Evolutionary conservation across 2,888 invertebrate species (phyloP), one percentile per base, ranked within the genome.

Genomic region (Drosophila nr. perissopoda): DNA sequence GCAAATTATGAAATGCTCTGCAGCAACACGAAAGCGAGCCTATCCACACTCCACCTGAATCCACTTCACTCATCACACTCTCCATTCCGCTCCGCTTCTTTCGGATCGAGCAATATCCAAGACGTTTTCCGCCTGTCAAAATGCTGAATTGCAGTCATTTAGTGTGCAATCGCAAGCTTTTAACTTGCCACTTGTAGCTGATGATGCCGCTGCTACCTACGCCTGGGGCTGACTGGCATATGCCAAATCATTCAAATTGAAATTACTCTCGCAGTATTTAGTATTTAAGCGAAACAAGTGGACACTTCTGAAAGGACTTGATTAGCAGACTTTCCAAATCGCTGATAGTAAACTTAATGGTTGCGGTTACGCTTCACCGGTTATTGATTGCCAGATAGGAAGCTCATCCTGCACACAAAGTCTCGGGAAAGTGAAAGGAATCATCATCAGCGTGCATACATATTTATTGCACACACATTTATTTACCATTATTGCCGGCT

Each of bases 371-470:
- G 58, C 7, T n/a, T 64, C 18, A 56, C 57, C 52, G 36, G 40
- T 6, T 77, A 53, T 51, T 74, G 63, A 74, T 75, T 64, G 10
- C 29, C 57, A 56, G 69, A 61, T 62, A 38, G 74, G 69, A 34
- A 64, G 73, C 64, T 83, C 80, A 86, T 84, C 83, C 80, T 83
- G 59, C 71, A 64, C 49, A 70, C 53, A 54, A 59, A 52, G 56
- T 25, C 16, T 16, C 10, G 49, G 53, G 72, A 89, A 89, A 86
- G 86, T 87, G 90, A 89, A 87, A 87, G 90, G 90, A 87, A 67
- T 65, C 82, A 59, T 63, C 76, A 75, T 87, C 80, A 86, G 78
- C 61, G 58, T 82, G 83, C 21, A 45, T 16, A 21, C 88, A 87
- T 80, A 80, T 89, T 84, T 77, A 79, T 64, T 69, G 67, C 83